Percentiles rank a stretch among this genome's conserved stretches.
Evolutionary conservation across 2,888 invertebrate species (phyloP).

Genomic region (Zonitis immaculata): DNA sequence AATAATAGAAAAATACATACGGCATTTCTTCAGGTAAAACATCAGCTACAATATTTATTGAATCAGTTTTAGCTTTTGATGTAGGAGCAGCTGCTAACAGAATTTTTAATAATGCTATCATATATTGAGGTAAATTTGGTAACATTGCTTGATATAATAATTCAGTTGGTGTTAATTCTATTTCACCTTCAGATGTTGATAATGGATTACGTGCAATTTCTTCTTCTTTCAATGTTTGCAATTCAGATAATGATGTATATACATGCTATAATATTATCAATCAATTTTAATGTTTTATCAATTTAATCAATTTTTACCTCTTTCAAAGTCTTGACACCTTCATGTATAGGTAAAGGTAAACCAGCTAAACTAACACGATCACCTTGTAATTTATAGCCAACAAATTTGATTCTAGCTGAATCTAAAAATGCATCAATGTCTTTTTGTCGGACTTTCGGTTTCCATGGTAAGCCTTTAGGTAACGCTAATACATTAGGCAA

Average conservation of each 20-base stretch:
- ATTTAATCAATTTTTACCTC: constrained; percentile 47
- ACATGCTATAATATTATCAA: constrained; percentile 63
- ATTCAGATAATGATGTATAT: constrained; percentile 88
- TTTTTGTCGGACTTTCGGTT: constrained; percentile 90
- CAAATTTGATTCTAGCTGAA: constrained; percentile 88
- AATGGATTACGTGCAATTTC: constrained; percentile 89
- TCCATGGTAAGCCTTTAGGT: constrained; percentile 77
- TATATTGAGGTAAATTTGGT: constrained; percentile 94
- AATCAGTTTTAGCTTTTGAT: constrained; percentile 97
- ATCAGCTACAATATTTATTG: constrained; percentile 97
- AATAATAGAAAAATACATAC: constrained; percentile 49
- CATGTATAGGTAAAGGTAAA: constrained; percentile 93
- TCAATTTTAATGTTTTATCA: neutral
- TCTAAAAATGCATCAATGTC: constrained; percentile 92
- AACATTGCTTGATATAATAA: constrained; percentile 89
- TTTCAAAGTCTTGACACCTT: constrained; percentile 87
- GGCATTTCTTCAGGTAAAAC: constrained; percentile 97
- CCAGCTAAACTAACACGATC: constrained; percentile 90
- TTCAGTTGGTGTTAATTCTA: constrained; percentile 80
- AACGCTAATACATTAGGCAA: constrained; percentile 24
- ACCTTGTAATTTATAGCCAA: constrained; percentile 85
- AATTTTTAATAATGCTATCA: constrained; percentile 95
- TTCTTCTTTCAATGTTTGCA: constrained; percentile 87
- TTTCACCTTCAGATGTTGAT: constrained; percentile 74
- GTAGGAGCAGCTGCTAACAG: constrained; percentile 96